A percentile compares a stretch with the other conserved stretches of the same genome.
These are phyloP conservation scores for Halocynthia aurantium DNA, from an alignment of 23 tunicate genomes.

Conservation along the genomic window DNA sequence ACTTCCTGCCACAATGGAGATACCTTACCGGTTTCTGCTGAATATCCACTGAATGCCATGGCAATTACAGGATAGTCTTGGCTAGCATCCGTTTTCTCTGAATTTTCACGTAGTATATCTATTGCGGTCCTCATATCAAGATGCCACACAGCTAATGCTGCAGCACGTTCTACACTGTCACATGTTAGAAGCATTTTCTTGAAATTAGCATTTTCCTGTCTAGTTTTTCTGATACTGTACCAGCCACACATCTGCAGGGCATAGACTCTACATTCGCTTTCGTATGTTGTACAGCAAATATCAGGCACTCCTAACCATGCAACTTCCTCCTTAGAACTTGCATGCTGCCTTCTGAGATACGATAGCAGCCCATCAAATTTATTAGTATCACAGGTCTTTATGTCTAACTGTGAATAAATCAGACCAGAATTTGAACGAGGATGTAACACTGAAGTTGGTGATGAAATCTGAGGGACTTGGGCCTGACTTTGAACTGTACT, in stretches of 20 bases:
- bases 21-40: not conserved
- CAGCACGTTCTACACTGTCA: slow-evolving; percentile 38
- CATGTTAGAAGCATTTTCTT: slow-evolving; percentile 12
- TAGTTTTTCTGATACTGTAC: not conserved
- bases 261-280: not conserved
- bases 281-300: not conserved
- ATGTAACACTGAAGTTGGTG: not conserved
- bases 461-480: not conserved
- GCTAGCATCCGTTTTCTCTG: not conserved
- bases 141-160: slow-evolving; percentile 67
- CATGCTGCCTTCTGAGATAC: slow-evolving; percentile 2
- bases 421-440: not conserved
- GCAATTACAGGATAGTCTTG: slow-evolving; percentile 16
- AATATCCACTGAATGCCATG: slow-evolving; percentile 35
- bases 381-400: not conserved
- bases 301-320: slow-evolving; percentile 12
- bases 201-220: slow-evolving; percentile 7
- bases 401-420: too few relatives aligned
- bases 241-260: slow-evolving; percentile 26
- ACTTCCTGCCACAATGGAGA: slow-evolving; percentile 22
- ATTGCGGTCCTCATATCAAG: slow-evolving; percentile 53
- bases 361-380: slow-evolving; percentile 11
- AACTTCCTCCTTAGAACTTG: not conserved
- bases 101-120: slow-evolving; percentile 22
- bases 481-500: too few relatives aligned